These are phyloP conservation scores for Tenthredo mesomela DNA, from an alignment of 2,888 invertebrate species.

Conservation along the genomic window DNA sequence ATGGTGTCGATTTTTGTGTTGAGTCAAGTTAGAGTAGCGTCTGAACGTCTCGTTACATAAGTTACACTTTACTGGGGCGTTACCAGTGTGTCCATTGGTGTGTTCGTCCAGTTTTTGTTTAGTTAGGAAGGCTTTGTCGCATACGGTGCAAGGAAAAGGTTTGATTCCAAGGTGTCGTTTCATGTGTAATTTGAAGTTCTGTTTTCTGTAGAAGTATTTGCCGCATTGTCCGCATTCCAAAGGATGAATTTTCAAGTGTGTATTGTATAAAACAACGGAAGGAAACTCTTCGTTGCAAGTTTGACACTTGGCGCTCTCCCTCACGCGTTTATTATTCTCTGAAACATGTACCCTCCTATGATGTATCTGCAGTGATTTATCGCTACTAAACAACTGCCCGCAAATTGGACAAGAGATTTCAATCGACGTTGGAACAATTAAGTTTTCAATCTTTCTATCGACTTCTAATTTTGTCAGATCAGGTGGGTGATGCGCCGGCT, in stretches of 20 bases:
- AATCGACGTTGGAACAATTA: slow-evolving; percentile 66
- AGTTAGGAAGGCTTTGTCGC: slow-evolving; percentile 90
- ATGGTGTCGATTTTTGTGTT: slow-evolving; percentile 90
- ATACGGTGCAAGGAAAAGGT: slow-evolving; percentile 87
- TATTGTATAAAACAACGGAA: slow-evolving; percentile 85
- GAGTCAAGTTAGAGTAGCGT: slow-evolving; percentile 91
- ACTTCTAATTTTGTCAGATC: slow-evolving; percentile 67
- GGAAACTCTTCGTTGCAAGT: slow-evolving; percentile 85
- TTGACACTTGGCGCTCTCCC: slow-evolving; percentile 79
- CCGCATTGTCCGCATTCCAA: slow-evolving; percentile 91
- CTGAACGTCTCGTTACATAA: slow-evolving; percentile 90
- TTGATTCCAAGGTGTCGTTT: slow-evolving; percentile 90
- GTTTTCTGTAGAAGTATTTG: slow-evolving; percentile 87
- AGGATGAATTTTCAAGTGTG: slow-evolving; percentile 89
- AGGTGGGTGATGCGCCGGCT: slow-evolving; percentile 70
- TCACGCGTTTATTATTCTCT: slow-evolving; percentile 72
- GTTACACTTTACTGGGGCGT: slow-evolving; percentile 89
- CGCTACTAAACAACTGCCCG: slow-evolving; percentile 71
- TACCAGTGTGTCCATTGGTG: slow-evolving; percentile 90
- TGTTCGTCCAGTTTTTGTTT: slow-evolving; percentile 91
- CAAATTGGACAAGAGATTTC: slow-evolving; percentile 74
- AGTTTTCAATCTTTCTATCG: slow-evolving; percentile 68
- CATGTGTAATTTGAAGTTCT: slow-evolving; percentile 88
- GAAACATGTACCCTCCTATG: slow-evolving; percentile 72
- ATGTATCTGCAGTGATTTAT: slow-evolving; percentile 73